Evolutionary conservation across 2,797 vertebrate species (phyloP), one percentile per base, ranked within the genome.

Genomic region (Sebastes aleutianus): DNA sequence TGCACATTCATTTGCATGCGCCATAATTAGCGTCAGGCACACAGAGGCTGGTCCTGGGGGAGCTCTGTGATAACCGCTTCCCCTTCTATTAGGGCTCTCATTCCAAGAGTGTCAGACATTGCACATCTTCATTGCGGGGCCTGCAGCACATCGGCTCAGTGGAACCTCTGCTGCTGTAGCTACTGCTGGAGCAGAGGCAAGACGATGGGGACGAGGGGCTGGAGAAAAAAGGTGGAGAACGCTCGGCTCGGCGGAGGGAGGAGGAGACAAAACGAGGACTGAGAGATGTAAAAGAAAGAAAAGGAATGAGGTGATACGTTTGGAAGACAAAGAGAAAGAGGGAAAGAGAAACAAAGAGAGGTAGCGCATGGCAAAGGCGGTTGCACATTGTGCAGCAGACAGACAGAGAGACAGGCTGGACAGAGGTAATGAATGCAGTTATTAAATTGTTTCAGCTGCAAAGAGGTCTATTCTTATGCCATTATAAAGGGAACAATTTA

Each of bases 401-500:
- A 89, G 89, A 90, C 78, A 83, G 84, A 82, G 95, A 96, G 96
- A 96, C 95, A 96, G 89, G 96, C 96, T 96, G 97, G 97, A 98
- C 96, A 92, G 94, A 92, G 91, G 93, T 98, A 99, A 98, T 99
- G 97, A 99, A 99, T 98, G 97, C 97, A 96, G 97, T 99, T 99
- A 99, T 99, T 98, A 99, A 99, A 99, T 99, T 98, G 98, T 99
- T 99, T 99, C 97, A 97, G 97, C 96, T 96, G 97, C 97, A 96
- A 98, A 98, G 97, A 97, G 96, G 96, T 96, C 97, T 97, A 97
- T 99, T 99, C 97, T 99, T 98, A 97, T 96, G 95, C 96, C 96
- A 96, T 97, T 98, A 99, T 99, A 99, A 99, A 99, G 96, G 97
- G 97, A 98, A 99, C 97, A 97, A 99, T 99, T 99, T 99, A 99